Conservation (phyloP, 2,797 vertebrate genomes). For the Crax fasciolata region DNA sequence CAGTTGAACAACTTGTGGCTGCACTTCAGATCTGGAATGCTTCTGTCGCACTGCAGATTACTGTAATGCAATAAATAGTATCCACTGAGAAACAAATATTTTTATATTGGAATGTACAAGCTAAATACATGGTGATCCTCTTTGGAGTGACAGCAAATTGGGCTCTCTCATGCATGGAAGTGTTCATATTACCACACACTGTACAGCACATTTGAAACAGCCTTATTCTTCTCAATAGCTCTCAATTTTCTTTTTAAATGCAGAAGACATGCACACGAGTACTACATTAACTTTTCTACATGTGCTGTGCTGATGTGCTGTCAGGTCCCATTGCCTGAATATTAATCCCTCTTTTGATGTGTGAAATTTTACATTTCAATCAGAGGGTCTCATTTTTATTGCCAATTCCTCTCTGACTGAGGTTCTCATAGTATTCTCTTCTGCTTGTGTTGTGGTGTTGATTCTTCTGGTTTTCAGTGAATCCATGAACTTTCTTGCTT, state of each 20-base stretch:
- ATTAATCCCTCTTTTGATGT: slow-evolving; percentile 39
- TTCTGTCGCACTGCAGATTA: neutral
- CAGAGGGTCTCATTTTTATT: slow-evolving; percentile 16
- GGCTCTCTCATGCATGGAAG: slow-evolving; percentile 39
- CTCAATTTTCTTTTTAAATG: slow-evolving; percentile 48
- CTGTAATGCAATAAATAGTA: neutral
- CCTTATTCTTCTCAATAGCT: neutral
- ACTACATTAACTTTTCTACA: neutral
- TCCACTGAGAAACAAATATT: neutral
- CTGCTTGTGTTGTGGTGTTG: neutral
- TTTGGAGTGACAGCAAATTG: slow-evolving; percentile 25
- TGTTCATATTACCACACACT: neutral
- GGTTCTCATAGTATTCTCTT: neutral
- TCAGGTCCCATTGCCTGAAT: slow-evolving; percentile 37
- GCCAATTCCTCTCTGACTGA: neutral
- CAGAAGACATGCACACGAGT: slow-evolving; percentile 10
- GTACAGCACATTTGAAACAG: neutral
- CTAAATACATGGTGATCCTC: slow-evolving; percentile 25
- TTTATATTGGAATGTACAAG: neutral
- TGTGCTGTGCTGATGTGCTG: slow-evolving; percentile 34
- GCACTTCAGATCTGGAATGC: neutral
- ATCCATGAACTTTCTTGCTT: neutral
- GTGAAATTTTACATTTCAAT: slow-evolving; percentile 45
- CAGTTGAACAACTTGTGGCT: neutral
- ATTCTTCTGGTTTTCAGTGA: neutral